Evolutionary conservation across 1,140 invertebrate species (phyloP), one percentile per base, ranked within the genome.

Genomic region (Drosophila pruinosa): DNA sequence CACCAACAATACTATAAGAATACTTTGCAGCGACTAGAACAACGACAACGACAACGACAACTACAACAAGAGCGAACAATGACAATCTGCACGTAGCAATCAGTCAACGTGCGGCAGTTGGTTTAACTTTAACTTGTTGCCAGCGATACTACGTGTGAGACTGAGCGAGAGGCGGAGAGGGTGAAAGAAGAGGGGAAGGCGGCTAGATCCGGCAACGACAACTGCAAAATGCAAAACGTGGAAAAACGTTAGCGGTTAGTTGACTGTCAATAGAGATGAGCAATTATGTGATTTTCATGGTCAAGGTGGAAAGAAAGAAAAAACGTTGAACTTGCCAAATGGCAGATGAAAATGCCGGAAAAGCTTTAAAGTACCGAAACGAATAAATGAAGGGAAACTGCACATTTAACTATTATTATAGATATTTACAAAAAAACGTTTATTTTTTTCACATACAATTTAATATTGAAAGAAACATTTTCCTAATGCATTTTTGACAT

Each of bases 21-120:
- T 65, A 59, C 43, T 57, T 48, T 34, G 41, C 76, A 68, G 63
- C 54, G 62, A 54, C 56, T 61, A 72, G 54, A 79, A 79, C 71
- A 78, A 41, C 71, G 72, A 52, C 69, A 53, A 62, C 39, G 61
- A 45, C 31, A 52, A 57, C 48, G 62, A 12, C 47, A 62, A 12
- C 54, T 52, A 74, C 56, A 83, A 83, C 65, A 79, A 72, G 67
- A 69, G 70, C 74, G 81, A 81, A 86, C 81, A 86, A 86, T 89
- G 85, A 79, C 85, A 85, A 89, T 81, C 86, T 86, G 76, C 85
- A 89, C 70, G 85, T 80, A 85, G 77, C 77, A 89, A 89, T 85
- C 80, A 86, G 80, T 89, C 82, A 88, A 88, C 83, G 82, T 85
- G 81, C 77, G 82, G 83, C 83, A 88, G 82, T 82, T 82, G 83